These are phyloP conservation scores for Pteruthius melanotis DNA, from an alignment of 2,113 vertebrate genomes.

Conservation along the genomic window DNA sequence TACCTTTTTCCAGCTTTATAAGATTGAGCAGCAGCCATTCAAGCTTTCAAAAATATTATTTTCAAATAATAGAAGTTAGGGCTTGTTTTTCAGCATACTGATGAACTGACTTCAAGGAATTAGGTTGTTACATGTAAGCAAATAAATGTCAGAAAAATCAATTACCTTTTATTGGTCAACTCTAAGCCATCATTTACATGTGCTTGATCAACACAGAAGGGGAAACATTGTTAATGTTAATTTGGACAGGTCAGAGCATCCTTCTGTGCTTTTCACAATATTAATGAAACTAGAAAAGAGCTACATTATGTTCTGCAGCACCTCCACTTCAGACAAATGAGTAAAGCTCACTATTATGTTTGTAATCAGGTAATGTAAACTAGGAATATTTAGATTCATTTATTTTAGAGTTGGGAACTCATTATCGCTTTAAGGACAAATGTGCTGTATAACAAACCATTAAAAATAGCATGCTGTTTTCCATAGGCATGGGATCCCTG, in stretches of 20 bases:
- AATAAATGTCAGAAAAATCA: slow-evolving; percentile 59
- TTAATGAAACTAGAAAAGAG: background rate
- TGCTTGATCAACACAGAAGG: background rate
- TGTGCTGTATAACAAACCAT: background rate
- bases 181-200: background rate
- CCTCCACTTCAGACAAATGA: background rate
- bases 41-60: background rate
- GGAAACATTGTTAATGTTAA: slow-evolving; percentile 5
- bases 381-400: background rate
- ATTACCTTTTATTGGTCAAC: slow-evolving; percentile 45
- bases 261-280: background rate
- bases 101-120: slow-evolving; percentile 34
- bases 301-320: background rate
- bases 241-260: background rate
- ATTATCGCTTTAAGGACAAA: background rate
- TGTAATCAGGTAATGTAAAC: background rate
- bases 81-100: background rate
- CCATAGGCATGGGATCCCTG: background rate
- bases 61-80: background rate
- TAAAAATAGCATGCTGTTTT: rapidly evolving
- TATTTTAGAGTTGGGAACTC: background rate
- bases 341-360: background rate
- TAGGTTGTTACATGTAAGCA: slow-evolving; percentile 19
- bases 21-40: background rate
- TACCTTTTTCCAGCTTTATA: background rate